Evolutionary conservation across 2,797 vertebrate genomes (phyloP).

Genomic region (Morus bassanus): DNA sequence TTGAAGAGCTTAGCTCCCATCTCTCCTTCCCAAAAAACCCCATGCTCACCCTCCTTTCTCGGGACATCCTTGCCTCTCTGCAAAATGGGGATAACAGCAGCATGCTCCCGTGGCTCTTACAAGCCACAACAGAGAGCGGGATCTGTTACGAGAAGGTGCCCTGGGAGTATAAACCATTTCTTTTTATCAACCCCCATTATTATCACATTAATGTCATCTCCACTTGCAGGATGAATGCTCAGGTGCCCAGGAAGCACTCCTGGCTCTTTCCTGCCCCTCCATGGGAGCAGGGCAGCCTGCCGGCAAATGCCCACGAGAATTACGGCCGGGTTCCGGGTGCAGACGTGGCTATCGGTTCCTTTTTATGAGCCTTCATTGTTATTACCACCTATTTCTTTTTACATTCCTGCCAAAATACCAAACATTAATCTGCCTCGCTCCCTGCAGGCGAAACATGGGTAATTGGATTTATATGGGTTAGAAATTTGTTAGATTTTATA

Average conservation of each 20-base stretch:
- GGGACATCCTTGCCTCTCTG: not conserved
- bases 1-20: not conserved
- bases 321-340: not conserved
- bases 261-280: not conserved
- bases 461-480: slow-evolving; percentile 85
- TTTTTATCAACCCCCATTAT: not conserved
- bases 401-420: slow-evolving; percentile 81
- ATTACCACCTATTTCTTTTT: slow-evolving; percentile 83
- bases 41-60: fast-evolving
- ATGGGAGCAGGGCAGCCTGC: fast-evolving
- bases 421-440: slow-evolving; percentile 80
- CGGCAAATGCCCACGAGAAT: slow-evolving; percentile 4
- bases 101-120: fast-evolving
- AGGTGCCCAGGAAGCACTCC: not conserved
- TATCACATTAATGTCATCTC: not conserved
- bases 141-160: not conserved
- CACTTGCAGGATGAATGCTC: not conserved
- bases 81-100: not conserved
- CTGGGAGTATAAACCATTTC: not conserved
- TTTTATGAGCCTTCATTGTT: slow-evolving; percentile 75
- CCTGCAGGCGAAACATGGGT: slow-evolving; percentile 80
- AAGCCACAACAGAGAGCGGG: fast-evolving
- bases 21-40: not conserved
- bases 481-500: slow-evolving; percentile 77
- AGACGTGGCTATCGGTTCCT: slow-evolving; percentile 41